These are phyloP conservation scores for Triops cancriformis DNA, from an alignment of 1,140 invertebrate species.

Conservation along the genomic window DNA sequence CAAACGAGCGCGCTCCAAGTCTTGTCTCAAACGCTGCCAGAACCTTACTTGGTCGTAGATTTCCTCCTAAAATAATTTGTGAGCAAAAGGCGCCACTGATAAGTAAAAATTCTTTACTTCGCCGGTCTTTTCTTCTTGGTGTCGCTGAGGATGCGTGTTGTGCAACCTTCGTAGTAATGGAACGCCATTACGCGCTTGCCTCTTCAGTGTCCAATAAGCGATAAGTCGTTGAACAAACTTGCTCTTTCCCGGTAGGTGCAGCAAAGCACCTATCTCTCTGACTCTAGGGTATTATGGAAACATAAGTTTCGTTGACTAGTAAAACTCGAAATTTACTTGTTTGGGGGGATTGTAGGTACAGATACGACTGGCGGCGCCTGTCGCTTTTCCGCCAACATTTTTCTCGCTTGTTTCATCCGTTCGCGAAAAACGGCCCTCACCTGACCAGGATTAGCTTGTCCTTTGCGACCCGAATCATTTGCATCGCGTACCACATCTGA, in stretches of 20 bases:
- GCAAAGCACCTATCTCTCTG: constrained; percentile 11
- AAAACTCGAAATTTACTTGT: constrained; percentile 36
- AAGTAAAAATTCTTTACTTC: neutral
- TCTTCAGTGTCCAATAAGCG: constrained; percentile 89
- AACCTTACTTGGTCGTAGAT: constrained; percentile 82
- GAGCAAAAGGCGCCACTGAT: neutral
- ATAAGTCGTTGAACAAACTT: constrained; percentile 81
- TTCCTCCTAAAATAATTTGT: constrained; percentile 44
- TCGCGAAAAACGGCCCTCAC: constrained; percentile 47
- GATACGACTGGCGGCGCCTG: constrained; percentile 82
- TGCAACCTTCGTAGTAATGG: constrained; percentile 80
- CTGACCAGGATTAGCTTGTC: constrained; percentile 40
- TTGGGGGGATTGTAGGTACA: constrained; percentile 86
- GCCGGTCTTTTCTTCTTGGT: constrained; percentile 29
- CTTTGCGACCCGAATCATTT: constrained; percentile 36
- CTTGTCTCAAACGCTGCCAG: constrained; percentile 88
- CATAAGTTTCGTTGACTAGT: neutral
- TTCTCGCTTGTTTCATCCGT: constrained; percentile 69
- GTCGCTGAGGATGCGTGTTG: constrained; percentile 44
- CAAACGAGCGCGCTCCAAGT: constrained; percentile 83
- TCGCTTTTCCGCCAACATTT: constrained; percentile 72
- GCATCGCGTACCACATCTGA: constrained; percentile 40
- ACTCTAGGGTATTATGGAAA: neutral
- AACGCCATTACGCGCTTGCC: constrained; percentile 92
- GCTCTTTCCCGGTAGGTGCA: constrained; percentile 38